A percentile compares a stretch with the other conserved stretches of the same genome.
phyloP scores from a whole-genome alignment of 1,140 invertebrate genomes.

The Hypsibius dujardini region DNA sequence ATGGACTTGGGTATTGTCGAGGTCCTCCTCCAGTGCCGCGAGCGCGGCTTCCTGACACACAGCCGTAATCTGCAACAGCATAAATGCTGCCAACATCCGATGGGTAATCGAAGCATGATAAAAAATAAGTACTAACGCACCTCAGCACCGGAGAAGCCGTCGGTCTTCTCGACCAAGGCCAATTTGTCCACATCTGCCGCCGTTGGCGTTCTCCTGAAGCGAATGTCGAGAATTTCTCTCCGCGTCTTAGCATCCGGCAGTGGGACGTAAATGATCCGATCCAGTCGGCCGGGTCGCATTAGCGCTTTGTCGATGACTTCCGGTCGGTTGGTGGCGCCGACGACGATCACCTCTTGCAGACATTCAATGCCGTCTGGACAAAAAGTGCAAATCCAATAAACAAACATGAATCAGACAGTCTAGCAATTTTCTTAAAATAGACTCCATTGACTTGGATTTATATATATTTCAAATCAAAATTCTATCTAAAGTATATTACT shows the following conservation, averaged over 20 bases:
- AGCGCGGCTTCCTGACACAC: not conserved
- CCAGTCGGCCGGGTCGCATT: slow-evolving; percentile 65
- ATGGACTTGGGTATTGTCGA: not conserved
- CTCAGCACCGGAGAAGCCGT: slow-evolving; percentile 71
- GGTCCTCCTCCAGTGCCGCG: not conserved
- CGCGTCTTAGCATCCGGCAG: slow-evolving; percentile 55
- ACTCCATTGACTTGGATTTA: no score
- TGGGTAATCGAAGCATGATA: not conserved
- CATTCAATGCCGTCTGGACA: slow-evolving; percentile 53
- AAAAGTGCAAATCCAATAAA: not conserved
- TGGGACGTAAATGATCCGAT: slow-evolving; percentile 67
- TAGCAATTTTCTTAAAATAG: no score
- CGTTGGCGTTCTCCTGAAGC: slow-evolving; percentile 44
- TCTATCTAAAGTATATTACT: no score
- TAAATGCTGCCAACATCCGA: not conserved
- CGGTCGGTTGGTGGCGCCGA: slow-evolving; percentile 91
- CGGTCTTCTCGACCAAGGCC: slow-evolving; percentile 44
- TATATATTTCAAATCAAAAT: no score
- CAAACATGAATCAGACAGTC: slow-evolving; percentile 19
- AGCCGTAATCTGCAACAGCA: not conserved
- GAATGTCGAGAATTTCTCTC: slow-evolving; percentile 47
- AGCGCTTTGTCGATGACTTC: slow-evolving; percentile 77
- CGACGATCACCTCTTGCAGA: slow-evolving; percentile 61
- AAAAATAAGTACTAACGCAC: slow-evolving; percentile 35
- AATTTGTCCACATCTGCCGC: slow-evolving; percentile 43